Evolutionary conservation across 2,113 vertebrate genomes (phyloP), one percentile per base, ranked within the genome.

Genomic region (Lipotes vexillifer): DNA sequence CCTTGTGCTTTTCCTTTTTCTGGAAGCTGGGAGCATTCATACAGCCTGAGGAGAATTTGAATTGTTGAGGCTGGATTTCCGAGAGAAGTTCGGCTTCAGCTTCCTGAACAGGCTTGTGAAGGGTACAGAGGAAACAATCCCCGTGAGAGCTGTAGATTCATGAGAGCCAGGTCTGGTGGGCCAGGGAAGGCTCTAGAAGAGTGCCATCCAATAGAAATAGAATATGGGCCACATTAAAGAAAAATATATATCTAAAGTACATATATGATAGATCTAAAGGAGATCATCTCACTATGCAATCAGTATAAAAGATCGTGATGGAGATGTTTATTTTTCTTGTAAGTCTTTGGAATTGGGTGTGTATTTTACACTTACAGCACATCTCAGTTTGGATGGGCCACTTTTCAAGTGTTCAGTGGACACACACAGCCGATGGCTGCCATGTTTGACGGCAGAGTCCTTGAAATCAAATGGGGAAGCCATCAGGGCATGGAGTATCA

Each of bases 151-250:
- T 9, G 0, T 38, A 63, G 57, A 36, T 74, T 74, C 33, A 6
- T 65, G 36, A 61, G 17, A 65, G 29, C n/a, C 8, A 21, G 55
- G 2, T 38, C 89, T 59, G 29, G 13, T 71, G 38, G 27, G 68
- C 80, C 23, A 15, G 52, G 33, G 93, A 94, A 75, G n/a, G 9
- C 13, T 90, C 86, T 63, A 72, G 77, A 75, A 83, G 44, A 66
- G 55, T n/a, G 66, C 82, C 7, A 2, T 6, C 63, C 29, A 5
- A 25, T 20, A 66, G 44, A 81, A 65, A 36, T 65, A 72, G 55
- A 72, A 77, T 33, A 29, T 75, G 41, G 36, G 33, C 63, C 57
- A 38, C 36, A 36, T 63, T 3, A 10, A 25, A 41, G 15, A 27
- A 68, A 21, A 72, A 41, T 41, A 41, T 41, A 52, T 52, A 52